Percentiles rank a stretch among this genome's conserved stretches.
Evolutionary conservation across 2,797 vertebrate genomes (phyloP).

Genomic region (Clamator glandarius): DNA sequence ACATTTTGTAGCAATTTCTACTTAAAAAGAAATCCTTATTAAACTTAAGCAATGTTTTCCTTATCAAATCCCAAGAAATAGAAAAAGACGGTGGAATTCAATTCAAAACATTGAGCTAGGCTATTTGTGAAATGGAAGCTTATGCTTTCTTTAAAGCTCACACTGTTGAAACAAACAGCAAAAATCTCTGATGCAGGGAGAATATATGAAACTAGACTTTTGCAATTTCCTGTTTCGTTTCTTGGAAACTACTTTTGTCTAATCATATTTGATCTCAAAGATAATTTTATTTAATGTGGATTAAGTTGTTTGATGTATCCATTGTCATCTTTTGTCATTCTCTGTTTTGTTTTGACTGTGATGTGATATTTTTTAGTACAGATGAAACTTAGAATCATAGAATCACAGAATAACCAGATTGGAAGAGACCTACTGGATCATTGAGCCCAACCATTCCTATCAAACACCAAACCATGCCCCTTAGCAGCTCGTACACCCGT

Average conservation of each 20-base stretch:
- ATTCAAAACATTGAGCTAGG: neutral
- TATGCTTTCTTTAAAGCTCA: neutral
- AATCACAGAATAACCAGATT: no score
- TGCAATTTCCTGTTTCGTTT: slow-evolving; percentile 26
- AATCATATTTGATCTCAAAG: neutral
- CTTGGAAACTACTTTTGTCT: slow-evolving; percentile 15
- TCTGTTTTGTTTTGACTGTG: slow-evolving; percentile 30
- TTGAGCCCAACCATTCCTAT: no score
- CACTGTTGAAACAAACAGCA: neutral
- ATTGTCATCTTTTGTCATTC: neutral
- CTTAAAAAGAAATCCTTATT: neutral
- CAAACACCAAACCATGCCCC: no score
- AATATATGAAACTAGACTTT: neutral
- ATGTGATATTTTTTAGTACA: neutral
- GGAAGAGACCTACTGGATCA: no score
- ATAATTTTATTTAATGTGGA: slow-evolving; percentile 26
- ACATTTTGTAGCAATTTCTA: neutral
- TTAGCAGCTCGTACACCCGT: no score
- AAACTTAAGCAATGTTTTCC: neutral
- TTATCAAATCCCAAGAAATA: neutral
- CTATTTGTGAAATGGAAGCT: neutral
- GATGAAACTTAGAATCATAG: no score
- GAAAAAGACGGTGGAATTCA: neutral
- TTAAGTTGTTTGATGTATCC: neutral
- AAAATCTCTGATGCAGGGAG: neutral